Evolutionary conservation across 2,888 invertebrate genomes (phyloP).

Genomic region (Theretra japonica): DNA sequence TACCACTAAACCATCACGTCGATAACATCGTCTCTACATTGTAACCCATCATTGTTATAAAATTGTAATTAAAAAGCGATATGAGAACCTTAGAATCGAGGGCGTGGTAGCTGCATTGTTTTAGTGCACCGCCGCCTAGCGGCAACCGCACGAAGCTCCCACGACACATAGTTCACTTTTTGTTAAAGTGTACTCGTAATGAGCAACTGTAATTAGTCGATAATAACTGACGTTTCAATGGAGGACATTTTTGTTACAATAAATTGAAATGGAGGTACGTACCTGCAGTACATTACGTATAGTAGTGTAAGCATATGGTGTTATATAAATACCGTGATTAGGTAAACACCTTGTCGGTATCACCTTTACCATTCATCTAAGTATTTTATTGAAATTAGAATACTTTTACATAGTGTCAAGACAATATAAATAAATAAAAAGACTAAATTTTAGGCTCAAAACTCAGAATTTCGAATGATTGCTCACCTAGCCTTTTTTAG

Average conservation of each 20-base stretch:
- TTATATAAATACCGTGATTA: too few relatives aligned
- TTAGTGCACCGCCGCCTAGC: not conserved
- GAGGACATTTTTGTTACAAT: not conserved
- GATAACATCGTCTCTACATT: not conserved
- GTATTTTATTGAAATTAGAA: too few relatives aligned
- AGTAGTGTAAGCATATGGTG: not conserved
- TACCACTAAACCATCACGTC: too few relatives aligned
- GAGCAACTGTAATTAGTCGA: slow-evolving; percentile 3
- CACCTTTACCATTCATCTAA: too few relatives aligned
- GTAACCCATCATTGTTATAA: not conserved
- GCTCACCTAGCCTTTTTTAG: too few relatives aligned
- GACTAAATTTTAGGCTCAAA: too few relatives aligned
- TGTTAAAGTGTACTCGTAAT: not conserved
- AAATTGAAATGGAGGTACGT: not conserved
- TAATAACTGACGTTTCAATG: slow-evolving; percentile 9
- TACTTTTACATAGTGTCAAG: too few relatives aligned
- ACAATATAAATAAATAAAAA: too few relatives aligned
- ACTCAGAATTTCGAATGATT: too few relatives aligned
- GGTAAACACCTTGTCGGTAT: too few relatives aligned
- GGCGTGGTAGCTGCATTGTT: slow-evolving; percentile 16
- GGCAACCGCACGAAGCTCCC: slow-evolving; percentile 1
- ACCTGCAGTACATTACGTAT: too few relatives aligned
- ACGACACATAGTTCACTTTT: slow-evolving; percentile 7
- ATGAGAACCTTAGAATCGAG: not conserved
- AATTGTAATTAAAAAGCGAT: slow-evolving; percentile 1